These are phyloP conservation scores for Luscinia megarhynchos DNA, from an alignment of 2,797 vertebrate genomes.

Conservation along the genomic window DNA sequence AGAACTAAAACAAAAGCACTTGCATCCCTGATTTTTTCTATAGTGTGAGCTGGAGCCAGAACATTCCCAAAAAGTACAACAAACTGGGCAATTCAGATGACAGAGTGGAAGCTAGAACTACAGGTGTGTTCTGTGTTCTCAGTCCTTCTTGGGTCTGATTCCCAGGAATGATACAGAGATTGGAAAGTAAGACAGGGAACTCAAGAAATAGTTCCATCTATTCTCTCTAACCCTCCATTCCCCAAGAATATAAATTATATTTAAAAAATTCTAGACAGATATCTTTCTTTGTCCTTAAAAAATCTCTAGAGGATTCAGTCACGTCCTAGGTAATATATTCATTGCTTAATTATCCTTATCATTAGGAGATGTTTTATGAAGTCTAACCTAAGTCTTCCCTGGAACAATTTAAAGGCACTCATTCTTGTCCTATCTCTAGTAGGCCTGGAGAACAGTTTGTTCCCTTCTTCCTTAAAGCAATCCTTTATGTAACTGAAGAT, in stretches of 20 bases:
- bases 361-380: slow-evolving; percentile 17
- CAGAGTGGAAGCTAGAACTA: not conserved
- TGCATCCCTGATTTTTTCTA: not conserved
- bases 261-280: not conserved
- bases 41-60: not conserved
- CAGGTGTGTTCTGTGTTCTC: not conserved
- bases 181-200: not conserved
- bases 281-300: slow-evolving; percentile 15
- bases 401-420: slow-evolving; percentile 12
- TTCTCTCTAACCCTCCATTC: not conserved
- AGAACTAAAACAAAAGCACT: not conserved
- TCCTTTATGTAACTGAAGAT: not conserved
- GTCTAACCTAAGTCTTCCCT: not conserved
- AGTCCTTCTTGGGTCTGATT: not conserved
- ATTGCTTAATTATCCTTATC: slow-evolving; percentile 36
- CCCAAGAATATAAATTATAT: not conserved
- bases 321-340: slow-evolving; percentile 17
- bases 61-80: not conserved
- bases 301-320: slow-evolving; percentile 7
- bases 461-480: not conserved
- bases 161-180: not conserved
- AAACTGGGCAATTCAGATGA: not conserved
- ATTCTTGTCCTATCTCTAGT: not conserved
- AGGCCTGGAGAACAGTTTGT: not conserved
- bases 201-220: not conserved